phyloP scores from a whole-genome alignment of 2,888 invertebrate genomes.

The Chalcosyrphus nemorum region DNA sequence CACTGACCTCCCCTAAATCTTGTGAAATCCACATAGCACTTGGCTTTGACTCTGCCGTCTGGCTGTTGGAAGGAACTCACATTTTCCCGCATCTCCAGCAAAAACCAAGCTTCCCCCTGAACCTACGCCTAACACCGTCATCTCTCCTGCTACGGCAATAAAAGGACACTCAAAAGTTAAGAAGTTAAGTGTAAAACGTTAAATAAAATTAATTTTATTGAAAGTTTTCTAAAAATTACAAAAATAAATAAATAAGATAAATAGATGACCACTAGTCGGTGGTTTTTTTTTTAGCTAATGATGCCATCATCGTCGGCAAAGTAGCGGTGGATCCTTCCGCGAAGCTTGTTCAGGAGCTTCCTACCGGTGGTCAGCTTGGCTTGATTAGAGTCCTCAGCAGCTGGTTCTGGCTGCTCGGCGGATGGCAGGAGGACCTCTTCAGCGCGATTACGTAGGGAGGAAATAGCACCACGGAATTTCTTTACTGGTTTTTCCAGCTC shows the following conservation, averaged over 20 bases:
- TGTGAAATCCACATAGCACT: no score
- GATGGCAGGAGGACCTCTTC: constrained; percentile 29
- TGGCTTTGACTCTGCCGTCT: no score
- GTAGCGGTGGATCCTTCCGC: constrained; percentile 32
- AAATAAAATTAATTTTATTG: constrained; percentile 49
- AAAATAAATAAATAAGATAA: constrained; percentile 66
- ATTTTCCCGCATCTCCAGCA: no score
- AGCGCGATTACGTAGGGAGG: constrained; percentile 19
- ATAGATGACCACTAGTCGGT: background rate
- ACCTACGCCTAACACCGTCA: no score
- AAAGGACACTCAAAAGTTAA: no score
- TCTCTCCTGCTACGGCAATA: no score
- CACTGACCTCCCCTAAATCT: no score
- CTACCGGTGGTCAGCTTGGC: background rate
- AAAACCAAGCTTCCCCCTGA: no score
- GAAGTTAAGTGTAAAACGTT: no score
- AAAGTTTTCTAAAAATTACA: constrained; percentile 47
- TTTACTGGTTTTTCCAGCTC: constrained; percentile 48
- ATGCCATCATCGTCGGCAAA: constrained; percentile 10
- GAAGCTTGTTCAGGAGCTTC: constrained; percentile 37
- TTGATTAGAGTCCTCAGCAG: no score
- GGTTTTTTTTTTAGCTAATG: background rate
- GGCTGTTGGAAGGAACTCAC: no score
- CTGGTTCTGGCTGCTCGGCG: background rate
- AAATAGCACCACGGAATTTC: constrained; percentile 54